Base-by-base conservation (phyloP, 2,888 invertebrate species). In the Leptopilina syphax region DNA sequence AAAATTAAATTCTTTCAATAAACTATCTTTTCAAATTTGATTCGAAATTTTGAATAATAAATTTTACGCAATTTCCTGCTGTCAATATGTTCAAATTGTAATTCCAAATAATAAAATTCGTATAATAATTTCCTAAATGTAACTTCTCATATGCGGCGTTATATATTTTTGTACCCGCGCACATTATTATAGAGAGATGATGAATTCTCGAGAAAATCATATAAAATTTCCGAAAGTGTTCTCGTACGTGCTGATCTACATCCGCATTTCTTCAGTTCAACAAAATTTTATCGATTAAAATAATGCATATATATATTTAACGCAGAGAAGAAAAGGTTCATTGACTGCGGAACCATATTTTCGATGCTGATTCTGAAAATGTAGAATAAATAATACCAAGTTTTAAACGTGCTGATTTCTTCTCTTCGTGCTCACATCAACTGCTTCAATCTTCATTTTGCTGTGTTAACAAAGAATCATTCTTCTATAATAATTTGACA, bases 371-470 rank as follows among this genome's bases (percentile, higher is more conserved):
- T 63, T 63, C 63, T 63, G 24, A 24, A 18, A 50, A 9, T 50
- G 50, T 10, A 50, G 50, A 50, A 50, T 50, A 50, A 50, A 50
- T 50, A 50, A 24, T 63, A 63, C 34, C 63, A 63, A 63, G 63
- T 63, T 63, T 63, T 63, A 63, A 24, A 63, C 63, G 63, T 63
- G 63, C 63, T 63, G 50, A 70, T 70, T 70, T 70, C 70, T 70
- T 54, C 50, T 27, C 54, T 50, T 50, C 70, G 70, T 70, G 70
- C 70, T 70, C 63, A 8, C 63, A 24, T 54, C 70, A 70, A 70
- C 70, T 54, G 50, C 50, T 70, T 70, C 47, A 70, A 70, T 54
- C 50, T 50, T 50, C 12, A 10, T 50, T 10, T 50, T 54, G 70
- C 50, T 70, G 70, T 50, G 13, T 24, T 54, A 50, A 54, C 70